Evolutionary conservation across 2,888 invertebrate species (phyloP).

Genomic region (Hyposoter didymator): DNA sequence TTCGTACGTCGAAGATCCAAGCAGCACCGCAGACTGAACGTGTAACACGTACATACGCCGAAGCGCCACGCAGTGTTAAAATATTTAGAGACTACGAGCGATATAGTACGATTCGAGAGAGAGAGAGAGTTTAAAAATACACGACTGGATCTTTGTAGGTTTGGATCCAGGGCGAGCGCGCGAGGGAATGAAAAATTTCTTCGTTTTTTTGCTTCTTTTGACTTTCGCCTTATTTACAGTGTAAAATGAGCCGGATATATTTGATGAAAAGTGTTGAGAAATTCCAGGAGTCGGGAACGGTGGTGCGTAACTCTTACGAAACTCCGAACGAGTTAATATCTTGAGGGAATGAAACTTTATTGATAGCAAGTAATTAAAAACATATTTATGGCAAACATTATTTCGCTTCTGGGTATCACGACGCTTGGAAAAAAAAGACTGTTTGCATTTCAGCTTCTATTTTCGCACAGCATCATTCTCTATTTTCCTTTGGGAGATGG

Average conservation of each 20-base stretch:
- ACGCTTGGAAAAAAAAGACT: not conserved
- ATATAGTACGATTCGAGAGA: conserved; percentile 19
- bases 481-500: not conserved
- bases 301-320: conserved; percentile 1
- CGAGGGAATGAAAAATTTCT: conserved; percentile 30
- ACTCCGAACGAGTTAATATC: conserved; percentile 23
- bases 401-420: not conserved
- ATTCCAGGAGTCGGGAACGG: conserved; percentile 5
- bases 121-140: conserved; percentile 61
- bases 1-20: conserved; percentile 41
- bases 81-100: conserved; percentile 31
- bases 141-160: conserved; percentile 46
- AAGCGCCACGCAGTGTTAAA: conserved; percentile 22
- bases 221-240: conserved; percentile 22
- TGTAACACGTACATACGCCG: not conserved
- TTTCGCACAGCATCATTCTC: not conserved
- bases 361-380: conserved; percentile 9
- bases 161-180: conserved; percentile 31
- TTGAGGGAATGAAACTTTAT: not conserved
- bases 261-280: conserved; percentile 26
- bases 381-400: not conserved
- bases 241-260: conserved; percentile 41
- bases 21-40: conserved; percentile 23
- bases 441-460: not conserved
- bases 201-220: conserved; percentile 11